These are phyloP conservation scores for Paraplagusia blochii DNA, from an alignment of 2,113 vertebrate species.

Conservation along the genomic window DNA sequence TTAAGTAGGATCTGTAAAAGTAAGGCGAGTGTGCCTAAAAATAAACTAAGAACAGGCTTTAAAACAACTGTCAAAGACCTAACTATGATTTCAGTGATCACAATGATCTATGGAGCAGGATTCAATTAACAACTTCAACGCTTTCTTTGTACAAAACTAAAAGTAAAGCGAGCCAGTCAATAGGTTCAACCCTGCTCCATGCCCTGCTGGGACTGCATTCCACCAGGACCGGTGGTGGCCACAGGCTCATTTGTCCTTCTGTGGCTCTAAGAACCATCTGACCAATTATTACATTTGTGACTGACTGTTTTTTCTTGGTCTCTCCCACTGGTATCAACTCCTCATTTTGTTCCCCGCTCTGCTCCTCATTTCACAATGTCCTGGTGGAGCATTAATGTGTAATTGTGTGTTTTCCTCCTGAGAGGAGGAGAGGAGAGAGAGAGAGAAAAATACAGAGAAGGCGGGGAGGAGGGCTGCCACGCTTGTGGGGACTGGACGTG, in stretches of 20 bases:
- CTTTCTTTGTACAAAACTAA: too few species aligned
- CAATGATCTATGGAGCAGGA: too few species aligned
- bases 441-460: background rate
- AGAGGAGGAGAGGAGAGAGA: constrained; percentile 13
- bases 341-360: constrained; percentile 12
- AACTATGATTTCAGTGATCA: too few species aligned
- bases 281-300: constrained; percentile 46
- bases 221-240: constrained; percentile 8
- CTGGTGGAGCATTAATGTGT: constrained; percentile 47
- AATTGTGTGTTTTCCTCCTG: constrained; percentile 47
- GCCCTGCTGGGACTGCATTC: constrained; percentile 12
- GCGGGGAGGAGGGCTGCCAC: constrained; percentile 18
- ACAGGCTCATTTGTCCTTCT: constrained; percentile 18
- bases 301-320: background rate
- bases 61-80: too few species aligned
- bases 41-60: too few species aligned
- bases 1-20: too few species aligned
- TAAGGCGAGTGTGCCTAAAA: too few species aligned
- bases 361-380: constrained; percentile 34
- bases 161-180: too few species aligned
- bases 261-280: constrained; percentile 9
- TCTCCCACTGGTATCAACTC: constrained; percentile 12
- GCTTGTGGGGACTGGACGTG: constrained; percentile 7
- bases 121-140: too few species aligned
- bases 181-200: constrained; percentile 11